Evolutionary conservation across 2,888 invertebrate genomes (phyloP), one percentile per base, ranked within the genome.

Genomic region (Hemistola chrysoprasaria): DNA sequence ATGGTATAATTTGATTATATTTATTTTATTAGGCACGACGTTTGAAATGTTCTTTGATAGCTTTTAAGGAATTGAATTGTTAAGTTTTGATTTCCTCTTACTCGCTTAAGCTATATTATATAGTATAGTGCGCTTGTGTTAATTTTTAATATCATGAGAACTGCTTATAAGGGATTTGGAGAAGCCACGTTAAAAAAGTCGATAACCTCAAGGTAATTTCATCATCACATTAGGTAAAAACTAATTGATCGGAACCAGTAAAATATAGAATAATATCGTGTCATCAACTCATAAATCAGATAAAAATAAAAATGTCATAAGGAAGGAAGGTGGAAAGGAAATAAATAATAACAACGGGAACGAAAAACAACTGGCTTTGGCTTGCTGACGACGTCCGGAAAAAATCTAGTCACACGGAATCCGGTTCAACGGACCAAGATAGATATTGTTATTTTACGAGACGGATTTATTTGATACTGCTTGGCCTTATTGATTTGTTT

Each of bases 321-420:
- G 32, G 40, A 40, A 44, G 39, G 39, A 30, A 35, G 29, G 29
- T 37, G 22, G 34, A 51, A 35, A 30, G 44, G 40, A 47, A 40
- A 52, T 46, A 45, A 47, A 53, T 45, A 50, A 45, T 35, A 42
- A 38, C 37, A 47, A 34, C 29, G 41, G 45, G 41, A 53, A 50
- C 32, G 36, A 38, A 51, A 37, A 43, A 29, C 43, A 35, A 31
- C 42, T 40, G 45, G 30, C 39, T 48, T 40, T 42, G 36, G 41
- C 40, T 50, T 38, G 42, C 35, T 40, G 47, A 47, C 50, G 38
- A 38, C 34, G 28, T 20, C 45, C 50, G 47, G 49, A 33, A 41
- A 39, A 47, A 46, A 44, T 48, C 43, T 38, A 43, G 42, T 50
- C 45, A 36, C 35, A 11, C 35, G 29, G 31, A 43, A 47, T 41